Conservation (phyloP, 2,113 vertebrate genomes). For the Gallinago jamesoni region DNA sequence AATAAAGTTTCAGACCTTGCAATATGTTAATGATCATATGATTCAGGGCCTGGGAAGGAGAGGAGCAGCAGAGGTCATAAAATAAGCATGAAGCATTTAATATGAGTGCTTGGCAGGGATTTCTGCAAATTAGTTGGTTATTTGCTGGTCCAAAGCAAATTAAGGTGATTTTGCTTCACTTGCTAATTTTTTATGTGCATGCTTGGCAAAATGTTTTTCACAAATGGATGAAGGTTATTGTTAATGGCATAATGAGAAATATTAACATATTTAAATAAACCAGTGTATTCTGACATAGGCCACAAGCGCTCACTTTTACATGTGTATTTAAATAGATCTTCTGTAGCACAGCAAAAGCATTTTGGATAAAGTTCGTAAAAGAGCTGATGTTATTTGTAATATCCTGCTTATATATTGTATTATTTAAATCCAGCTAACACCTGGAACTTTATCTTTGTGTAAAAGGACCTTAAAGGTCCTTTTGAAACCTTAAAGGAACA, state of each 20-base stretch:
- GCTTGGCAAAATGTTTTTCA: slow-evolving; percentile 94
- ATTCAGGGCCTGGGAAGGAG: slow-evolving; percentile 89
- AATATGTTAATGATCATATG: slow-evolving; percentile 99
- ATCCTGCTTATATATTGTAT: neutral
- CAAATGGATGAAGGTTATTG: slow-evolving; percentile 86
- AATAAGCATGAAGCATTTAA: slow-evolving; percentile 96
- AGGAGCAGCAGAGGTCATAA: slow-evolving; percentile 94
- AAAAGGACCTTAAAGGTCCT: neutral
- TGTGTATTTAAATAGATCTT: slow-evolving; percentile 28
- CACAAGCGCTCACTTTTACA: slow-evolving; percentile 57
- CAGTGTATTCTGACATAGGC: slow-evolving; percentile 71
- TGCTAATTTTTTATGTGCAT: slow-evolving; percentile 97
- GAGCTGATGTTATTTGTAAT: neutral
- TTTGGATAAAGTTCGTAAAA: slow-evolving; percentile 34
- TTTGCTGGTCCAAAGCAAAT: slow-evolving; percentile 97
- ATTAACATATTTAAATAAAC: slow-evolving; percentile 90
- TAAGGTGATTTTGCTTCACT: slow-evolving; percentile 95
- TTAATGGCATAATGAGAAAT: slow-evolving; percentile 91
- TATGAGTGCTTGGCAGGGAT: slow-evolving; percentile 90
- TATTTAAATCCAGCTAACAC: neutral
- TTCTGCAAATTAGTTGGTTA: slow-evolving; percentile 93
- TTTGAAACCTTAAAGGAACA: neutral
- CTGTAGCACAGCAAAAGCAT: slow-evolving; percentile 13
- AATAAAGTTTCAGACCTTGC: slow-evolving; percentile 97
- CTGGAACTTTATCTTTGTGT: neutral